Percentiles rank a stretch among this genome's conserved stretches.
Conservation (phyloP, 2,888 invertebrate genomes). For the Drosophila diplacantha region DNA sequence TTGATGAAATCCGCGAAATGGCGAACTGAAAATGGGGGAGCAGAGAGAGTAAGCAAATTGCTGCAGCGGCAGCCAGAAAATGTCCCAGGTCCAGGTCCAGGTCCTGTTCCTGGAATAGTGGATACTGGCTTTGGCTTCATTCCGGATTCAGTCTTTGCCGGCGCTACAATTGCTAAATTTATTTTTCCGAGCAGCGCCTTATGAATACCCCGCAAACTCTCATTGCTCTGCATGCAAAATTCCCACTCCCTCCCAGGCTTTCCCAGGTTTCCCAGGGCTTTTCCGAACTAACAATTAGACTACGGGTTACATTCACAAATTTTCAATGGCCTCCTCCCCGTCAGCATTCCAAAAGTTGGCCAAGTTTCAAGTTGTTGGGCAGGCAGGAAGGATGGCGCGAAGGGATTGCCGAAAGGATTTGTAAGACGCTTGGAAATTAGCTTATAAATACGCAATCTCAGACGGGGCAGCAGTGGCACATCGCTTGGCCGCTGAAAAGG, state of each 20-base stretch:
- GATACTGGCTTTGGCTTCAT: conserved; percentile 43
- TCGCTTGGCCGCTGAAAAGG: conserved; percentile 31
- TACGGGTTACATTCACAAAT: conserved; percentile 39
- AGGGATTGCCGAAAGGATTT: conserved; percentile 23
- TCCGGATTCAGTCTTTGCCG: conserved; percentile 56
- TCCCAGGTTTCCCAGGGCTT: conserved; percentile 1
- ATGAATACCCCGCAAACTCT: conserved; percentile 20
- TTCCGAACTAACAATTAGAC: conserved; percentile 36
- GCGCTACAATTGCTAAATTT: conserved; percentile 29
- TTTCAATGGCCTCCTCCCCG: conserved; percentile 34
- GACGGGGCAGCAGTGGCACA: conserved; percentile 22
- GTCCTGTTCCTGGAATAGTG: background rate
- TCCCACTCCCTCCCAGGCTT: conserved; percentile 3
- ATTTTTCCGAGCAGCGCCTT: conserved; percentile 15
- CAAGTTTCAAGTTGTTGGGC: conserved; percentile 14
- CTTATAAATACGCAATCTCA: conserved; percentile 68
- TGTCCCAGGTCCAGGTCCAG: conserved; percentile 19
- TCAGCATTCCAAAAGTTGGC: conserved; percentile 23
- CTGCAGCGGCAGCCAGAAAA: conserved; percentile 8
- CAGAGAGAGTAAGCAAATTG: conserved; percentile 20
- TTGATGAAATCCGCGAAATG: conserved; percentile 38
- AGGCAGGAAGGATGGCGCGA: conserved; percentile 8
- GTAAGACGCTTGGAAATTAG: conserved; percentile 56
- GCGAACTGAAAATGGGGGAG: conserved; percentile 10
- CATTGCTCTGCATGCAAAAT: conserved; percentile 6